phyloP scores from a whole-genome alignment of 2,113 vertebrate genomes.

The Alligator sinensis region DNA sequence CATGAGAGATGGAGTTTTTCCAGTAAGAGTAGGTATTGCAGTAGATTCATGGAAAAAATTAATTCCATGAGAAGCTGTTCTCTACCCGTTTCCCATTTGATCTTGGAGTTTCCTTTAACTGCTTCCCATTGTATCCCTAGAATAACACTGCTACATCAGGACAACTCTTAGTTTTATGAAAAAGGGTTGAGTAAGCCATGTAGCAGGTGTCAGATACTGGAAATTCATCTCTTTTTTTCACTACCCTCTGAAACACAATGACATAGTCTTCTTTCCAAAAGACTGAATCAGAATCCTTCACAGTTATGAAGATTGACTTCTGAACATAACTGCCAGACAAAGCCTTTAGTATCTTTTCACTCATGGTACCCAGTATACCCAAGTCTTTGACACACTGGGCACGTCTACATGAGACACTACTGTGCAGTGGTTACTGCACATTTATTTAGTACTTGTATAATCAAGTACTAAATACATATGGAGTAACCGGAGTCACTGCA shows the following conservation, averaged over 20 bases:
- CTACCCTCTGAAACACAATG: rapidly evolving
- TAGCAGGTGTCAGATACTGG: neutral
- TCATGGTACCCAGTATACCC: neutral
- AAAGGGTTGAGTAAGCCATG: neutral
- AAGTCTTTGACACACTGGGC: neutral
- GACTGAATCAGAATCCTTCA: neutral
- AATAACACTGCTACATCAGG: neutral
- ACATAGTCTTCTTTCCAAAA: neutral
- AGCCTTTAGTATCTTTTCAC: rapidly evolving
- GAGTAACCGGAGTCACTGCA: too few species aligned
- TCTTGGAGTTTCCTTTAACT: neutral
- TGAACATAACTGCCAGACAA: neutral
- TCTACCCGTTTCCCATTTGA: neutral
- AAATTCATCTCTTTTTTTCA: neutral
- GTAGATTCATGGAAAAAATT: neutral
- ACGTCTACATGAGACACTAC: too few species aligned
- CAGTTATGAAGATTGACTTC: neutral
- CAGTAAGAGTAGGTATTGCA: neutral
- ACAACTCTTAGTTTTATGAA: neutral
- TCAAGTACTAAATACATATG: too few species aligned
- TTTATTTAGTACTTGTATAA: too few species aligned
- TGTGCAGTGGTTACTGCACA: too few species aligned
- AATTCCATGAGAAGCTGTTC: neutral
- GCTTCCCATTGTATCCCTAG: neutral
- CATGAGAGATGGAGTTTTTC: neutral